Conservation (phyloP, 2,797 vertebrate species). For the Otus scops region DNA sequence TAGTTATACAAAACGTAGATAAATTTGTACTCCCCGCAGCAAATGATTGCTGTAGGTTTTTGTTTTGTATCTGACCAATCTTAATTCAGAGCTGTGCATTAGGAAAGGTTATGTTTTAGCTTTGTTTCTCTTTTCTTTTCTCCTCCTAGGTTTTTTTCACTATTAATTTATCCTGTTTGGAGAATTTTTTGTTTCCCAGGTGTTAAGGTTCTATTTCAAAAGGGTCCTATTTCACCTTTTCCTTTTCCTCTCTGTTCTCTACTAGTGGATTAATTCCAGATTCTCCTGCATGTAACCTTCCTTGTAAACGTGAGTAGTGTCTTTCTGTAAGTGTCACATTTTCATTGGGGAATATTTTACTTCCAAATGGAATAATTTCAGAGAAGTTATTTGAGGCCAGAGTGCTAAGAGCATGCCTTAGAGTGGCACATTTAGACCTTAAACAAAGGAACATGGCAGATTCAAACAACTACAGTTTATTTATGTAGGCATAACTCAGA, state of each 20-base stretch:
- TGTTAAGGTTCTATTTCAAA: background rate
- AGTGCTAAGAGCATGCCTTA: background rate
- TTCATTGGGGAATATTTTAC: background rate
- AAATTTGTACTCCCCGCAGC: slow-evolving; percentile 62
- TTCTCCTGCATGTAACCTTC: background rate
- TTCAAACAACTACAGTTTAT: background rate
- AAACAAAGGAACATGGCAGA: background rate
- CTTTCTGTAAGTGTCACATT: background rate
- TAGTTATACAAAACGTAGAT: slow-evolving; percentile 61
- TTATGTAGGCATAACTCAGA: background rate
- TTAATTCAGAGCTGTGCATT: slow-evolving; percentile 55
- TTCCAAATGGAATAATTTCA: background rate
- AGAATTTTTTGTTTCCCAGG: background rate
- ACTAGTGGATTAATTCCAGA: background rate
- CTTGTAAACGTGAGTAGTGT: background rate
- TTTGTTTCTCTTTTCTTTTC: slow-evolving; percentile 33
- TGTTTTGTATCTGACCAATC: slow-evolving; percentile 44
- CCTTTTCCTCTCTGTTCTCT: background rate
- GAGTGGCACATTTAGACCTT: background rate
- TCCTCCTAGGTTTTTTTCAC: background rate
- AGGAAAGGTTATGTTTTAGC: slow-evolving; percentile 35
- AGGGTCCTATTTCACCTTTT: background rate
- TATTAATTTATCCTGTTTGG: background rate
- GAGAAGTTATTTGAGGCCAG: background rate
- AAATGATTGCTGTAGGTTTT: slow-evolving; percentile 38